Base-by-base conservation (phyloP, 2,113 vertebrate genomes). In the Odontesthes bonariensis region DNA sequence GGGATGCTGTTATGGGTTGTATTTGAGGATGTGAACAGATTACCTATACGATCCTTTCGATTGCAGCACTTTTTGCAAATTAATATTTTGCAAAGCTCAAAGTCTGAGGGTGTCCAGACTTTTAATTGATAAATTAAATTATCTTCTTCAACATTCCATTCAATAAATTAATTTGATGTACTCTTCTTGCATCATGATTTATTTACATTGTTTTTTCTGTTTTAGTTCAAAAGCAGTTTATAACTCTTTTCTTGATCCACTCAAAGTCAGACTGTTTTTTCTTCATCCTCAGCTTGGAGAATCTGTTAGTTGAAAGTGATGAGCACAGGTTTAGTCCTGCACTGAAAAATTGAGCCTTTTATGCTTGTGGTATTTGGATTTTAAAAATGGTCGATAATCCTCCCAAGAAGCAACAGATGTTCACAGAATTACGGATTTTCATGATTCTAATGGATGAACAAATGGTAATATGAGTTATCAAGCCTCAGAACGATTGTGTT, bases 381-480 rank as follows among this genome's bases (percentile, higher is more conserved):
- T 23, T 42, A 53, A 53, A 17, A 60, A 54, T 12, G 6, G 3
- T 44, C 17, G 56, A 38, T 55, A 72, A 55, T 16, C 17, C 12
- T 55, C 22, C 8, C 19, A 68, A 56, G 55, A 17, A 4, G 52
- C 67, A 58, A 62, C 44, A 44, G 33, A n/a, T 54, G 16, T 75
- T 20, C 38, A 64, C 10, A 68, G 19, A 40, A 52, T 13, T 8
- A 32, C 17, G 9, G 6, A 9, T 58, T 49, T 59, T 55, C 2
- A 2, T 33, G 31, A 40, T 33, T 31, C 10, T 47, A 40, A 42
- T 13, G 20, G 3, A 33, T 54, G 23, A 55, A 52, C 32, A 66
- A 46, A 73, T 17, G 2, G 35, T 64, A n/a, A 1, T 10, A 27
- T 31, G 10, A 59, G 20, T 6, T n/a, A 38, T 67, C 13, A 46